Evolutionary conservation across 2,888 invertebrate species (phyloP).

Genomic region (Brassicogethes aeneus): DNA sequence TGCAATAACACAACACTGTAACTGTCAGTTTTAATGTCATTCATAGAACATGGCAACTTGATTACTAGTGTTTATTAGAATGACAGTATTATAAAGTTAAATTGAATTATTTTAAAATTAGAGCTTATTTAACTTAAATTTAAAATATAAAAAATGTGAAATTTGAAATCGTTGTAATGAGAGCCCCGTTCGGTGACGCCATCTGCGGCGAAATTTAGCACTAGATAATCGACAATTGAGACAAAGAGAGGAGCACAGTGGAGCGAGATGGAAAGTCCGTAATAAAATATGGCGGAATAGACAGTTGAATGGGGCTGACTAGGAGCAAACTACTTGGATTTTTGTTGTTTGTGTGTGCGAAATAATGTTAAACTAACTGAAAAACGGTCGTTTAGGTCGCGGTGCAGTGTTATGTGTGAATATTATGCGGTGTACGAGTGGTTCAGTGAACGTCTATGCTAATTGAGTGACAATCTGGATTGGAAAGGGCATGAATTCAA

Average conservation of each 20-base stretch:
- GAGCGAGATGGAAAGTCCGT: slow-evolving; percentile 19
- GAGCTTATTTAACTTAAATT: too few relatives aligned
- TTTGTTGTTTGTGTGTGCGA: slow-evolving; percentile 27
- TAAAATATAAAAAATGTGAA: too few relatives aligned
- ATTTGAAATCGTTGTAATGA: too few relatives aligned
- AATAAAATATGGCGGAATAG: slow-evolving; percentile 35
- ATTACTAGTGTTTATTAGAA: too few relatives aligned
- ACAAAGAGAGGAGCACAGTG: slow-evolving; percentile 21
- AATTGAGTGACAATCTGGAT: slow-evolving; percentile 25
- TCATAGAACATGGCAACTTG: too few relatives aligned
- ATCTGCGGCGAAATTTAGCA: slow-evolving; percentile 30
- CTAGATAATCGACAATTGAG: slow-evolving; percentile 49
- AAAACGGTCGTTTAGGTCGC: slow-evolving; percentile 7
- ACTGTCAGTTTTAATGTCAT: too few relatives aligned
- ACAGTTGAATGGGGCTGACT: slow-evolving; percentile 36
- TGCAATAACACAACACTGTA: too few relatives aligned
- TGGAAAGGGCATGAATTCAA: slow-evolving; percentile 40
- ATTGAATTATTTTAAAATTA: too few relatives aligned
- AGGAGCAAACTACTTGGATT: slow-evolving; percentile 10
- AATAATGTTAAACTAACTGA: slow-evolving; percentile 21
- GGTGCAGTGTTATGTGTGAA: slow-evolving; percentile 19
- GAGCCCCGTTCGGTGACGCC: too few relatives aligned
- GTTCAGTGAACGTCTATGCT: slow-evolving; percentile 10
- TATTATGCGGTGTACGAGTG: too few relatives aligned
- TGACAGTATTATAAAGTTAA: too few relatives aligned